These are phyloP conservation scores for Dynastes grantii DNA, from an alignment of 2,888 invertebrate species.

Conservation along the genomic window DNA sequence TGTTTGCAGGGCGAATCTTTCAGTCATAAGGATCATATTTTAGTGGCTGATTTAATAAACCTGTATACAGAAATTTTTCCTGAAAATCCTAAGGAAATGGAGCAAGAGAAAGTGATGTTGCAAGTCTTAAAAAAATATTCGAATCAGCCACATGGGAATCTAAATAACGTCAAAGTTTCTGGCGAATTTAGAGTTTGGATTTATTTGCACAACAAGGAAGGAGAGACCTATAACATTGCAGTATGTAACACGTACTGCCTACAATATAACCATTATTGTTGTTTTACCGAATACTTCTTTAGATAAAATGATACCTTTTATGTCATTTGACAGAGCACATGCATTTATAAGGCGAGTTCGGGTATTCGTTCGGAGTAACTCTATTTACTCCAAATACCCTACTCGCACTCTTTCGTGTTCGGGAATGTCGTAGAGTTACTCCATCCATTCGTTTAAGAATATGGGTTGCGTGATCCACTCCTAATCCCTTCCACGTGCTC, in stretches of 20 bases:
- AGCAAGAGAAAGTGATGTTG: conserved; percentile 84
- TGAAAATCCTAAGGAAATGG: conserved; percentile 82
- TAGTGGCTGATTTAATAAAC: conserved; percentile 84
- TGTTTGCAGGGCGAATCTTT: conserved; percentile 69
- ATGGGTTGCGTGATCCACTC: too few species aligned
- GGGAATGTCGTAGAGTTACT: too few species aligned
- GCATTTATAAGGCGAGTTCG: too few species aligned
- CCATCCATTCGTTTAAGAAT: too few species aligned
- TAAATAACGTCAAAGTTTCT: conserved; percentile 77
- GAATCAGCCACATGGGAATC: conserved; percentile 75
- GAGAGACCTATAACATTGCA: conserved; percentile 76
- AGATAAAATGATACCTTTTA: too few species aligned
- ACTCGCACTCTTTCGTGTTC: too few species aligned
- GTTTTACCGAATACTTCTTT: too few species aligned
- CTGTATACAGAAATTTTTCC: conserved; percentile 87
- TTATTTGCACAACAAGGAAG: conserved; percentile 78
- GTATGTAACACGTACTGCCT: conserved; percentile 69
- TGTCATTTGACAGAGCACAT: too few species aligned
- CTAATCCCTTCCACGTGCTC: too few species aligned
- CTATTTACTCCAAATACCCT: too few species aligned
- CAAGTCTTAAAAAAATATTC: conserved; percentile 81
- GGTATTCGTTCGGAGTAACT: too few species aligned
- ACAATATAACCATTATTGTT: too few species aligned
- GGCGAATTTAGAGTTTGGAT: conserved; percentile 89
- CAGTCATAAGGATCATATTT: conserved; percentile 79